These are phyloP conservation scores for Monodelphis domestica DNA, from an alignment of 2,797 vertebrate genomes.

Conservation along the genomic window DNA sequence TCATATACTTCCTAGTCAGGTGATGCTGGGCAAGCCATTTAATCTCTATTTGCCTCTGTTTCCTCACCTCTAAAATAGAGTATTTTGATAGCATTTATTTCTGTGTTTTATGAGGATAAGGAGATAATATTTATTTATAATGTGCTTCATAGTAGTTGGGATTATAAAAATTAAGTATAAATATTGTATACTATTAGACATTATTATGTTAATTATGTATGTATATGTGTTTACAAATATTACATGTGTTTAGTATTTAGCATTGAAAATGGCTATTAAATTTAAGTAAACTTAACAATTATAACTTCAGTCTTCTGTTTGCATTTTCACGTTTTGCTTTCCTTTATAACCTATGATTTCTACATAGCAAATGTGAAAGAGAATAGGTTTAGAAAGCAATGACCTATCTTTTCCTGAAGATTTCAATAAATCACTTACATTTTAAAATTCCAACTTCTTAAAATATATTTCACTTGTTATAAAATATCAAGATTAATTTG, in stretches of 20 bases:
- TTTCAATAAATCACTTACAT: no score
- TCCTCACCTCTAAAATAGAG: background rate
- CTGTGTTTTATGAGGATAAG: background rate
- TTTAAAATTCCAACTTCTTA: no score
- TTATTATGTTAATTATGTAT: no score
- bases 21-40: no score
- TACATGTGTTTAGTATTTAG: background rate
- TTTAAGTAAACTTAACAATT: background rate
- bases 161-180: background rate
- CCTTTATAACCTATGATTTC: constrained; percentile 18
- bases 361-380: background rate
- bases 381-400: background rate
- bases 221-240: no score
- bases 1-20: background rate
- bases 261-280: background rate
- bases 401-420: no score
- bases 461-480: no score
- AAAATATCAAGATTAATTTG: no score
- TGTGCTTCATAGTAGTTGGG: background rate
- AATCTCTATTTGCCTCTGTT: background rate
- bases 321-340: constrained; percentile 32
- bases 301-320: constrained; percentile 21
- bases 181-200: no score
- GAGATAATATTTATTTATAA: background rate
- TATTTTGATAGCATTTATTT: background rate